Evolutionary conservation across 1,140 invertebrate genomes (phyloP).

Genomic region (Himalopsyche phryganea): DNA sequence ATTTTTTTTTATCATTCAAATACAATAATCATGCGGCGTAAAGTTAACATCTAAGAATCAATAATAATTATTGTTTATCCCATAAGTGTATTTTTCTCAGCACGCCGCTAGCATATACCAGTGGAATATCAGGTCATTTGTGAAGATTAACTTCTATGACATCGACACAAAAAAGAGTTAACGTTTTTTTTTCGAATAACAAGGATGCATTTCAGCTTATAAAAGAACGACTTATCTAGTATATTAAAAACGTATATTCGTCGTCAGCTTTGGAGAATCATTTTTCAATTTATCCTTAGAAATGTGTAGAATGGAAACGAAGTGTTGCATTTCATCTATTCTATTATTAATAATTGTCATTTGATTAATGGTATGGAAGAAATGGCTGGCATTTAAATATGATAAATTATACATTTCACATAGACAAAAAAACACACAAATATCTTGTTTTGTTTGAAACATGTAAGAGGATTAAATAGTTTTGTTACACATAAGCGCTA

Average conservation of each 20-base stretch:
- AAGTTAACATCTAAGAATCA: too few species aligned
- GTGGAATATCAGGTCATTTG: slow-evolving; percentile 16
- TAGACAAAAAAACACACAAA: neutral
- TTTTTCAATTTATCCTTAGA: slow-evolving; percentile 6
- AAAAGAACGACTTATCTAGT: neutral
- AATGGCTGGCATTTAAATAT: neutral
- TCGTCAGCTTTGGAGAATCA: neutral
- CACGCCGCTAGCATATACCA: too few species aligned
- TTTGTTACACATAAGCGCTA: too few species aligned
- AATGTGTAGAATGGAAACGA: neutral
- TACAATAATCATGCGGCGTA: too few species aligned
- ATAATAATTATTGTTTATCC: too few species aligned
- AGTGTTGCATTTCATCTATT: neutral
- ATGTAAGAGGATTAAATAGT: too few species aligned
- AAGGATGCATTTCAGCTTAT: slow-evolving; percentile 2
- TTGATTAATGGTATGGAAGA: neutral
- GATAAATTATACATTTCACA: neutral
- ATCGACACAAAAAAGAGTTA: neutral
- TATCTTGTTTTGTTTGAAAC: too few species aligned
- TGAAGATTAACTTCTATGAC: slow-evolving; percentile 28
- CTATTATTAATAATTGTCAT: neutral
- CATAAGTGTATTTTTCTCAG: too few species aligned
- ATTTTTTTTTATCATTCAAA: too few species aligned
- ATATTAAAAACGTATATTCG: slow-evolving; percentile 7
- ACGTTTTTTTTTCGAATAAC: neutral